Percentiles rank a stretch among this genome's conserved stretches.
Conservation (phyloP, 92 coral and sea anemone genomes). For the Parazoanthus darwini region DNA sequence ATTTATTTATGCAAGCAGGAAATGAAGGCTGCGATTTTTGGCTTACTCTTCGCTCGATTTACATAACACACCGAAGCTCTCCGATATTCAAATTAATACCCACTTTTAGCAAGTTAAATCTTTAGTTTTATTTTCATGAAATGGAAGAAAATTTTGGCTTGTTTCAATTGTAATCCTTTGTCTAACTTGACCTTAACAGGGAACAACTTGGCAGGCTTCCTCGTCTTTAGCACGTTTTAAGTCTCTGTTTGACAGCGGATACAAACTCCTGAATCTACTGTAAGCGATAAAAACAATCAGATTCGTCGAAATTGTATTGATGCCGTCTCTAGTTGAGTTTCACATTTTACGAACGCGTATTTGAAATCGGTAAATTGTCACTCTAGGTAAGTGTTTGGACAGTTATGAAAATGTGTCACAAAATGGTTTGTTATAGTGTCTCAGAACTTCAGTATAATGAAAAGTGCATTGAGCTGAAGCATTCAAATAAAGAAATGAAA, state of each 20-base stretch:
- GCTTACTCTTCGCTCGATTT: background rate
- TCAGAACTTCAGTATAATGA: background rate
- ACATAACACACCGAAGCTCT: background rate
- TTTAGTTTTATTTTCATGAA: background rate
- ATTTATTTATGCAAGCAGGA: background rate
- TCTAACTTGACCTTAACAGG: background rate
- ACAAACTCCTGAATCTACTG: background rate
- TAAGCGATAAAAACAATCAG: background rate
- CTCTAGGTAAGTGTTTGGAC: background rate
- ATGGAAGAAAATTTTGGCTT: background rate
- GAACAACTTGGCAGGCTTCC: background rate
- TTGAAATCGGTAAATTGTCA: background rate
- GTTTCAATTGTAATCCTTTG: background rate
- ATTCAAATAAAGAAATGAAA: too few species aligned
- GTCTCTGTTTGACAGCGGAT: background rate
- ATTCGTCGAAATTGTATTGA: background rate
- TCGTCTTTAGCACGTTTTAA: background rate
- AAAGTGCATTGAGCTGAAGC: too few species aligned
- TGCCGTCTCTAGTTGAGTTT: background rate
- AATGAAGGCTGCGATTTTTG: background rate
- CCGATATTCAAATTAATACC: background rate
- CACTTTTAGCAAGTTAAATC: background rate
- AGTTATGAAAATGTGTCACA: background rate
- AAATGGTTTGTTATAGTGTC: background rate
- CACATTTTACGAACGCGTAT: background rate